A percentile compares a stretch with the other conserved stretches of the same genome.
Evolutionary conservation across 2,797 vertebrate species (phyloP).

Genomic region (Hydrophis major): DNA sequence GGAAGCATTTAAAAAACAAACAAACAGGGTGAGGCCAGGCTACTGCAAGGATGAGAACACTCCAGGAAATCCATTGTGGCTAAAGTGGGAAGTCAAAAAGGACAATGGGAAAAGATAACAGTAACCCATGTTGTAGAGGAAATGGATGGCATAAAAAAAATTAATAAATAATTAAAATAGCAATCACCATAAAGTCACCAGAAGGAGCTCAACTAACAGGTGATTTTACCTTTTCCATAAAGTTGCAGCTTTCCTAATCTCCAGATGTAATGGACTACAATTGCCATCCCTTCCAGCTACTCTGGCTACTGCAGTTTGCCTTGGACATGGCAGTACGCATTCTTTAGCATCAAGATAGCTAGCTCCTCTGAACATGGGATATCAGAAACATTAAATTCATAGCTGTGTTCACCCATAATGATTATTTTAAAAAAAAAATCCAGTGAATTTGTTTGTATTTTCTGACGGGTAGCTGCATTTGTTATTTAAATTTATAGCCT

Average conservation of each 20-base stretch:
- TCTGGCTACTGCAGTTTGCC: background rate
- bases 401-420: background rate
- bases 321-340: background rate
- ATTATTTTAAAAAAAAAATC: background rate
- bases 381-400: background rate
- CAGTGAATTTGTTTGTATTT: background rate
- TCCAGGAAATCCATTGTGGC: background rate
- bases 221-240: background rate
- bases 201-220: background rate
- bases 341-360: background rate
- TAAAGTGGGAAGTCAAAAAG: background rate
- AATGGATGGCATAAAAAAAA: background rate
- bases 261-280: background rate
- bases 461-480: background rate
- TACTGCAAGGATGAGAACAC: background rate
- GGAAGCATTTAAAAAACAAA: background rate
- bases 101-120: background rate
- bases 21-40: background rate
- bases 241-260: background rate
- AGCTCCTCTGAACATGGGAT: background rate
- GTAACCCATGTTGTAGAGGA: background rate
- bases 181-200: background rate
- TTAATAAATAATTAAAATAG: background rate
- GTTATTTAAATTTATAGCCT: background rate
- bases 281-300: background rate